phyloP scores from a whole-genome alignment of 1,140 invertebrate species.

The Musca domestica region DNA sequence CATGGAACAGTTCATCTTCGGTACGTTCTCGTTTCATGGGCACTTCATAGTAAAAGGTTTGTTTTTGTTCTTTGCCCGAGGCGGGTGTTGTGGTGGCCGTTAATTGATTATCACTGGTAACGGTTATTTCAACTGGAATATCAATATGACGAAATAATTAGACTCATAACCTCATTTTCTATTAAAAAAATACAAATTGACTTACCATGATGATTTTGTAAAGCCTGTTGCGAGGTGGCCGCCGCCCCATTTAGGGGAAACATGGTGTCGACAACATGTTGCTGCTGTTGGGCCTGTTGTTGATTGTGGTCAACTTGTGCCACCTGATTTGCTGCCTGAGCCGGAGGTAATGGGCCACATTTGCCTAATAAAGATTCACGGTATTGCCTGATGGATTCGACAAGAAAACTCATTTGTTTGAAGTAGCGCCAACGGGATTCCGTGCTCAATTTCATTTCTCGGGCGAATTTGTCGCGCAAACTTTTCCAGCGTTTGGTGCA shows the following conservation, averaged over 20 bases:
- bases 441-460: constrained; percentile 50
- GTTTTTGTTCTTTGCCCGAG: constrained; percentile 48
- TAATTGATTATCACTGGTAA: constrained; percentile 47
- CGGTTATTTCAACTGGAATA: constrained; percentile 41
- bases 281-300: constrained; percentile 45
- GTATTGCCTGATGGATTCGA: constrained; percentile 49
- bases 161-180: background rate
- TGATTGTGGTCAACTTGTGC: constrained; percentile 42
- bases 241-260: constrained; percentile 49
- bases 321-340: constrained; percentile 44
- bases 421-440: constrained; percentile 52
- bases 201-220: constrained; percentile 50
- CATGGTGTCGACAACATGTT: constrained; percentile 46
- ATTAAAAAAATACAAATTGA: background rate
- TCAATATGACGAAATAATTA: constrained; percentile 15
- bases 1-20: constrained; percentile 39
- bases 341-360: constrained; percentile 37
- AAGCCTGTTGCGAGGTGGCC: constrained; percentile 44
- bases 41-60: constrained; percentile 48
- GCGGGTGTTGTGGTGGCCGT: constrained; percentile 38
- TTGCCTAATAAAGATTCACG: constrained; percentile 48
- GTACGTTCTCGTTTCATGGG: constrained; percentile 46
- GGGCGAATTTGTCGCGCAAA: constrained; percentile 48
- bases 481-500: constrained; percentile 52
- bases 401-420: constrained; percentile 50